Evolutionary conservation across 2,797 vertebrate species (phyloP), one percentile per base, ranked within the genome.

Genomic region (Austrolebias charrua): DNA sequence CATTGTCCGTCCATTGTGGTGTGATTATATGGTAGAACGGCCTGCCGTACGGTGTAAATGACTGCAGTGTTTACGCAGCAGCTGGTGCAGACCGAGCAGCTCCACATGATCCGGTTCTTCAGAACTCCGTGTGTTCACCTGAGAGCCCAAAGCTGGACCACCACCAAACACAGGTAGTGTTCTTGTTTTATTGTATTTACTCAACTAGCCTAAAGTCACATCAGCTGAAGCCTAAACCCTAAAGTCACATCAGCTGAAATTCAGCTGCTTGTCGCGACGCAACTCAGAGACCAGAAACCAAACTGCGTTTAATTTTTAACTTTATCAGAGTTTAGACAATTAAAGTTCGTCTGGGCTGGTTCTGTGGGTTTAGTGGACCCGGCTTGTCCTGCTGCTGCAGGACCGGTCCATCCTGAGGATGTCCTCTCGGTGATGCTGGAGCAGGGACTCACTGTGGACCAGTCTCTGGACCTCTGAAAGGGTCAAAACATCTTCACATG

Each of bases 121-220:
- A n/a, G 40, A 69, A 71, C 73, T 58, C 79, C 71, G 83, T 80
- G 80, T 73, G 70, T 55, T 78, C 82, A 63, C 70, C 80, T 70
- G 65, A 44, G 60, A 75, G 54, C 18, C 60, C 48, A 67, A 85
- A 84, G 57, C 89, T 90, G 90, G 89, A 90, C 83, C 55, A 63
- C 68, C 86, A 77, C 7, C 83, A 61, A 64, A 33, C 50, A 45
- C 55, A 85, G 87, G 90, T 92, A 66, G 78, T 16, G 42, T 56
- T 57, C 44, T 35, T 62, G 51, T 6, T 58, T 24, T 49, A 11
- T 15, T 14, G 9, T 19, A 5, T 13, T 1, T 10, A 12, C 29
- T 18, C n/a, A 28, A 28, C 15, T 55, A n/a, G n/a, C n/a, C n/a
- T n/a, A 40, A 12, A 40, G 38, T 3, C 3, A 13, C 24, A 50